Evolutionary conservation across 2,113 vertebrate species (phyloP).

Genomic region (Tyto alba): DNA sequence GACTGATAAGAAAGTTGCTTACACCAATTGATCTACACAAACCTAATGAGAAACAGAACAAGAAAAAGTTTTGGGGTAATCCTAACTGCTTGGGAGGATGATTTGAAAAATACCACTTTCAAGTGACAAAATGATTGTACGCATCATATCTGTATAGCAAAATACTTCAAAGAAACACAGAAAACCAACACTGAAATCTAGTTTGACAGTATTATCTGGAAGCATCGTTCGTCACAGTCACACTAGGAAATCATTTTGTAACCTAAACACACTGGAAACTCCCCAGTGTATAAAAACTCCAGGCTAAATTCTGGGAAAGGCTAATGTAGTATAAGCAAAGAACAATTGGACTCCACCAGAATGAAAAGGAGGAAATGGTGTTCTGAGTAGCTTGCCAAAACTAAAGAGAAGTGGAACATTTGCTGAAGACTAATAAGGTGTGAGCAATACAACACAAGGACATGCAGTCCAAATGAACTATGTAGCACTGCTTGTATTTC

Average conservation of each 20-base stretch:
- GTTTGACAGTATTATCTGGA: constrained; percentile 25
- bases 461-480: background rate
- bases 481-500: background rate
- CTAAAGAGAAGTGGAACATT: constrained; percentile 61
- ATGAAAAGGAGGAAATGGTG: constrained; percentile 80
- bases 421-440: constrained; percentile 40
- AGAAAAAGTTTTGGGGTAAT: background rate
- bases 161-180: background rate
- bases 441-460: constrained; percentile 45
- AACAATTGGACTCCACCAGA: constrained; percentile 68
- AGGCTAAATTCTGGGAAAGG: constrained; percentile 76
- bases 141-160: background rate
- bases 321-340: constrained; percentile 65
- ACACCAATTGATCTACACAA: constrained; percentile 76
- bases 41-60: constrained; percentile 55
- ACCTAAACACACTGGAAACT: constrained; percentile 65
- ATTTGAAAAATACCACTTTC: background rate
- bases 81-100: background rate
- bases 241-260: constrained; percentile 59
- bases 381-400: constrained; percentile 71
- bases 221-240: background rate
- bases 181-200: background rate
- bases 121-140: background rate
- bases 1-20: constrained; percentile 83
- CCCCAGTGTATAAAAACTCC: constrained; percentile 68